Conservation (phyloP, 1,140 invertebrate species). For the Stegodyphus dumicola region DNA sequence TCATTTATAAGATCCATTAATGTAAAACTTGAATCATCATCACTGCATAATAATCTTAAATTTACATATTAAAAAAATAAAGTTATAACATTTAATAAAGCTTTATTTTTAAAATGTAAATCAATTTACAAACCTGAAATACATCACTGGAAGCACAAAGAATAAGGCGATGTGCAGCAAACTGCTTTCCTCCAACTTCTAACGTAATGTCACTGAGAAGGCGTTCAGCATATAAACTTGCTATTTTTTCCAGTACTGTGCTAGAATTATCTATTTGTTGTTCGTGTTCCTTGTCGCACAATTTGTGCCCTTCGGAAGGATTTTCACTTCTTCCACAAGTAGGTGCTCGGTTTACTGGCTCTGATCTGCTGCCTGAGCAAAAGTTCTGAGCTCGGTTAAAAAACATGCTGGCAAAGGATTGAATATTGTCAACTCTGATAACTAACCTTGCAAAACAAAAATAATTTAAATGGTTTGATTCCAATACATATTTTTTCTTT, state of each 20-base stretch:
- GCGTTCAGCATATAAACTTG: slow-evolving; percentile 82
- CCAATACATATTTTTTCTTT: no score
- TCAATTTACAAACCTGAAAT: slow-evolving; percentile 78
- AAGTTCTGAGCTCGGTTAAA: slow-evolving; percentile 45
- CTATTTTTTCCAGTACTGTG: slow-evolving; percentile 83
- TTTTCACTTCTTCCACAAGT: slow-evolving; percentile 1
- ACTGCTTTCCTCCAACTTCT: slow-evolving; percentile 81
- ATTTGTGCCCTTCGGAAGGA: slow-evolving; percentile 53
- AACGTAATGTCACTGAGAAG: slow-evolving; percentile 88
- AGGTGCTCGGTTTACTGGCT: neutral
- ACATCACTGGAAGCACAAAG: slow-evolving; percentile 95
- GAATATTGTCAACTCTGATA: neutral
- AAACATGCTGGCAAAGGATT: slow-evolving; percentile 13
- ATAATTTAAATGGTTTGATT: no score
- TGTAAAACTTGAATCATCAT: no score
- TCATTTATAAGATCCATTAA: no score
- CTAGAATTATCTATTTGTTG: slow-evolving; percentile 77
- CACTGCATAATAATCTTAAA: no score
- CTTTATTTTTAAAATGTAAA: neutral
- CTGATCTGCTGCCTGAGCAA: neutral
- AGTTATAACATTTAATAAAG: no score
- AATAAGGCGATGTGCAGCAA: slow-evolving; percentile 90
- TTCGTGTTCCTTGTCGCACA: slow-evolving; percentile 63
- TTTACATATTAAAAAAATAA: no score
- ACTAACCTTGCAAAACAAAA: no score